Base-by-base conservation (phyloP, 2,113 vertebrate genomes). In the Clupea harengus region DNA sequence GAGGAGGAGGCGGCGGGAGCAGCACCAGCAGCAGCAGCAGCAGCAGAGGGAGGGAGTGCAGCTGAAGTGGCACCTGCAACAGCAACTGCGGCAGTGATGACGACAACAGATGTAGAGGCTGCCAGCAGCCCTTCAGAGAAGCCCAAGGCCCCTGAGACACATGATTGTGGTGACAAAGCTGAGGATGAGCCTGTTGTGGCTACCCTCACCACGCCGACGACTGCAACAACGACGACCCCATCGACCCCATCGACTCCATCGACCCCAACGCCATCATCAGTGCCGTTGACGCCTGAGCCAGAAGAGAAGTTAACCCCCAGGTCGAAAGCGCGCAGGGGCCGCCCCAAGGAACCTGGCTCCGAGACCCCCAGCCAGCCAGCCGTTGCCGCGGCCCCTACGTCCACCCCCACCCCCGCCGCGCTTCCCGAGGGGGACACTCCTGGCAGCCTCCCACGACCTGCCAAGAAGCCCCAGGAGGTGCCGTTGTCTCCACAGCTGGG, bases 311-410 rank as follows among this genome's bases (percentile, higher is more conserved):
- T 39, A 28, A 78, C 96, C n/a, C 96, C 97, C 11, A 97, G 96
- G 88, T 92, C 91, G 6, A 99, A 97, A 93, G 96, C 94, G 47
- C 96, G 96, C 47, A 94, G 96, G 91, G 93, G 92, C 85, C 95
- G 94, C 86, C 92, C 93, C 90, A 97, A 93, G 92, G 97, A 98
- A 81, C 17, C 88, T 0, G 91, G 90, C 6, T 84, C 91, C 25
- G 97, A 99, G 84, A 95, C 94, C 4, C 89, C 92, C 39, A 89
- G 92, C 8, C 95, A 92, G 89, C 83, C 89, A n/a, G 81, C 91
- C 91, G 2, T 88, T 88, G 1, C 87, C 89, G 9, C 90, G 72
- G 91, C 89, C 47, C 93, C 93, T 86, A 88, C 52, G 25, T 45
- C 57, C 9, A 82, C 84, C 25, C 83, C 83, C 81, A 81, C 89